These are phyloP conservation scores for Lepidurus arcticus DNA, from an alignment of 1,140 invertebrate species.

Conservation along the genomic window DNA sequence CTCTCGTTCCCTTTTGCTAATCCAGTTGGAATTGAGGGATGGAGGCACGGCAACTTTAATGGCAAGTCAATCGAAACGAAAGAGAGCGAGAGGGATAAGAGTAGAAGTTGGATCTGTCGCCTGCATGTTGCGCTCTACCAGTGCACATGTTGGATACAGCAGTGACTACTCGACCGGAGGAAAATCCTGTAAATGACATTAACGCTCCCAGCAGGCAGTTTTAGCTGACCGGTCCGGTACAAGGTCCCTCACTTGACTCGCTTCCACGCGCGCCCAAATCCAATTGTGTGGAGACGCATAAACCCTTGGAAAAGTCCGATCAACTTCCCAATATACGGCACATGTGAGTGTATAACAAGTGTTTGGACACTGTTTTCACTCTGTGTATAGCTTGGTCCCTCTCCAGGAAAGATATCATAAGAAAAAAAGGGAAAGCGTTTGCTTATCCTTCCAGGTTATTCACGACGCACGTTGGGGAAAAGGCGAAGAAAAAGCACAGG, in stretches of 20 bases:
- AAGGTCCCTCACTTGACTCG: neutral
- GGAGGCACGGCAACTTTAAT: neutral
- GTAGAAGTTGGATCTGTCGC: neutral
- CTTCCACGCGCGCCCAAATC: neutral
- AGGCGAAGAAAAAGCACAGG: neutral
- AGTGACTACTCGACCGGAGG: neutral
- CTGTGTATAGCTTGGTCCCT: neutral
- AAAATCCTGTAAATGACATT: neutral
- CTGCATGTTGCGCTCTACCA: neutral
- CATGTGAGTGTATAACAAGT: neutral
- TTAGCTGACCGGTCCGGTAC: neutral
- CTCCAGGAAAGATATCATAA: neutral
- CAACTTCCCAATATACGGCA: neutral
- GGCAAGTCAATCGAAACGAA: neutral
- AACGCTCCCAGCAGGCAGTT: neutral
- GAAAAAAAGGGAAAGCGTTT: neutral
- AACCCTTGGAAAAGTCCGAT: neutral
- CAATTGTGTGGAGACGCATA: constrained; percentile 11
- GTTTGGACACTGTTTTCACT: neutral
- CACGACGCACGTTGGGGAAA: neutral
- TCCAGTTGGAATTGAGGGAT: constrained; percentile 19
- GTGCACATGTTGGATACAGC: neutral
- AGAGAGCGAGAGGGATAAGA: neutral
- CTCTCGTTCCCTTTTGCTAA: neutral
- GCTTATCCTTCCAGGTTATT: neutral